A percentile compares a stretch with the other conserved stretches of the same genome.
phyloP scores from a whole-genome alignment of 2,888 invertebrate species.

The Mesorhabditis spiculigera region DNA sequence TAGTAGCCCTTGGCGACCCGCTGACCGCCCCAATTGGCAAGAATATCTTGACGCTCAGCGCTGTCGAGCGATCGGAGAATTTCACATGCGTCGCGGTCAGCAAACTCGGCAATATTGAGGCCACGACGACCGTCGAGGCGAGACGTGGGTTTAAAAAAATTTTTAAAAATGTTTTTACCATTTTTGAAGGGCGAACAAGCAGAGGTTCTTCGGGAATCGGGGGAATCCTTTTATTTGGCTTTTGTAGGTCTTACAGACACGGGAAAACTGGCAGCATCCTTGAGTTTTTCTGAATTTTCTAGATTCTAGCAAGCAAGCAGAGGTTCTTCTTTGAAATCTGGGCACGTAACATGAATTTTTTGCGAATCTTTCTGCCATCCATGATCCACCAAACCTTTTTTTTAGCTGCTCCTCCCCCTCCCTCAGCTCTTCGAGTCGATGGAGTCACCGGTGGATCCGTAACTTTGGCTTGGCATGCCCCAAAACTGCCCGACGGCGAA shows the following conservation, averaged over 20 bases:
- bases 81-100: slow-evolving; percentile 95
- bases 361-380: too few relatives aligned
- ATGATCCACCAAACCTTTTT: slow-evolving; percentile 6
- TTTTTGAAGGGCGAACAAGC: too few relatives aligned
- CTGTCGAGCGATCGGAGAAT: slow-evolving; percentile 84
- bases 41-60: slow-evolving; percentile 79
- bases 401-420: slow-evolving; percentile 84
- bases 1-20: slow-evolving; percentile 42
- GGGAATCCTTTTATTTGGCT: too few relatives aligned
- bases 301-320: too few relatives aligned
- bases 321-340: too few relatives aligned
- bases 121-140: slow-evolving; percentile 68
- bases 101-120: slow-evolving; percentile 85
- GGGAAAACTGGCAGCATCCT: too few relatives aligned
- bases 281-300: too few relatives aligned
- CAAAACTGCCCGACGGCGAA: slow-evolving; percentile 68
- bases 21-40: slow-evolving; percentile 65
- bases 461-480: slow-evolving; percentile 86
- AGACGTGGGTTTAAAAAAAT: neutral
- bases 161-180: neutral
- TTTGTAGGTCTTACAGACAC: too few relatives aligned
- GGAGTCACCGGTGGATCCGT: slow-evolving; percentile 91
- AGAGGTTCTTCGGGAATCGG: too few relatives aligned
- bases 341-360: too few relatives aligned
- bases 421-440: slow-evolving; percentile 81